Conservation (phyloP, 2,113 vertebrate species). For the Hemicordylus capensis region DNA sequence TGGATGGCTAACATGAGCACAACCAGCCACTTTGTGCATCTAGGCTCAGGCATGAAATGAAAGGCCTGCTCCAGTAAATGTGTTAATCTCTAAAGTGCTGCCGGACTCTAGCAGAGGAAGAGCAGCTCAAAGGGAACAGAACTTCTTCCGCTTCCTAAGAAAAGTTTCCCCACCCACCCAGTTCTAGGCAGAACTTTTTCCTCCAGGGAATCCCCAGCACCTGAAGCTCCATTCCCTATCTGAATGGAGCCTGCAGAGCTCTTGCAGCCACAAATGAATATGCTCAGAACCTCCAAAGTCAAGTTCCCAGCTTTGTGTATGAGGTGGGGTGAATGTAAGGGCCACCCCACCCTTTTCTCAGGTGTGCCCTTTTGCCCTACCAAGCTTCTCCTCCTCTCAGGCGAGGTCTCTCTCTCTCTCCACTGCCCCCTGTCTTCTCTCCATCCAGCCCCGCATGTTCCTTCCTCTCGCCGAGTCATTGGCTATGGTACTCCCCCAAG, state of each 20-base stretch:
- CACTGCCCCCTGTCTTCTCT: no score
- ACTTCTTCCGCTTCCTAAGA: no score
- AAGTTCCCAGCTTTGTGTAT: not conserved
- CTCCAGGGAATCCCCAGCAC: not conserved
- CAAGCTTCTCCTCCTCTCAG: not conserved
- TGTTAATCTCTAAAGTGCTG: not conserved
- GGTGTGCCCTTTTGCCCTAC: not conserved
- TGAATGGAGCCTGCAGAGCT: not conserved
- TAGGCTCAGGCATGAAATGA: no score
- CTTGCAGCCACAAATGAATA: not conserved
- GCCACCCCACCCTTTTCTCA: not conserved
- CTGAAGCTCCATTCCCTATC: conserved; percentile 6
- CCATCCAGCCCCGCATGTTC: no score
- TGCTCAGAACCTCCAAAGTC: not conserved
- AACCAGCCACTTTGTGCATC: not conserved
- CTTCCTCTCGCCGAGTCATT: not conserved
- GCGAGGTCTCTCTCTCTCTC: not conserved
- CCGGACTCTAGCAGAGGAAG: no score
- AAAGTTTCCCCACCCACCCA: not conserved
- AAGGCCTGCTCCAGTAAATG: not conserved
- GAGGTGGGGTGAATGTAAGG: no score
- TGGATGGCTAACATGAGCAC: no score
- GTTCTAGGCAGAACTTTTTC: not conserved
- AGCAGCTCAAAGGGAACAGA: not conserved
- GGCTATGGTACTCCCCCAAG: not conserved